A percentile compares a stretch with the other conserved stretches of the same genome.
These are phyloP conservation scores for Zoanthus sansibaricus DNA, from an alignment of 92 coral and sea anemone genomes.

Conservation along the genomic window DNA sequence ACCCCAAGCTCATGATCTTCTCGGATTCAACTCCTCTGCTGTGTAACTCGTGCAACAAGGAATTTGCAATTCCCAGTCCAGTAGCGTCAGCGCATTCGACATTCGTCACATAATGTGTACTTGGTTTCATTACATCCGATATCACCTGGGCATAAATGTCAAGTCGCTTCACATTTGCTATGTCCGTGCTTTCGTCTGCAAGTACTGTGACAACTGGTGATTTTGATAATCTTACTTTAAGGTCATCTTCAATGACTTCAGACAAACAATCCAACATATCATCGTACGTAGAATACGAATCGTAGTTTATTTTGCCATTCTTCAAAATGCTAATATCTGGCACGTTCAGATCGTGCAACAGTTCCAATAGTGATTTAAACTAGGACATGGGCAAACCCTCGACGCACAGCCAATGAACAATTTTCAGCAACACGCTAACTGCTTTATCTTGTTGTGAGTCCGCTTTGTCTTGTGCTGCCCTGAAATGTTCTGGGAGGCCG, in stretches of 20 bases:
- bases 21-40: slow-evolving; percentile 39
- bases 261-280: slow-evolving; percentile 17
- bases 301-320: slow-evolving; percentile 10
- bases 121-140: slow-evolving; percentile 42
- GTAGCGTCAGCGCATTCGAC: slow-evolving; percentile 47
- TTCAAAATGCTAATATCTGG: slow-evolving; percentile 15
- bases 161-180: slow-evolving; percentile 36
- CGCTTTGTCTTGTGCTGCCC: slow-evolving; percentile 12
- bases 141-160: slow-evolving; percentile 46
- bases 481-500: slow-evolving; percentile 12
- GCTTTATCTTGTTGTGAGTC: slow-evolving; percentile 32
- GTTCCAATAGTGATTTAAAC: slow-evolving; percentile 19
- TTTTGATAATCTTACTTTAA: not conserved
- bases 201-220: slow-evolving; percentile 22
- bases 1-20: slow-evolving; percentile 51
- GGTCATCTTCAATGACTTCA: slow-evolving; percentile 13
- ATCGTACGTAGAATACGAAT: slow-evolving; percentile 21
- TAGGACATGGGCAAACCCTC: slow-evolving; percentile 19
- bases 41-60: slow-evolving; percentile 35
- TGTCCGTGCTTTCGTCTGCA: slow-evolving; percentile 28
- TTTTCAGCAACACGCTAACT: slow-evolving; percentile 12
- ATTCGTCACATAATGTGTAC: slow-evolving; percentile 47
- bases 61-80: slow-evolving; percentile 42
- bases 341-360: slow-evolving; percentile 35
- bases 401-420: slow-evolving; percentile 24